These are phyloP conservation scores for Petrocephalus microphthalmus DNA, from an alignment of 2,113 vertebrate genomes.

Conservation along the genomic window DNA sequence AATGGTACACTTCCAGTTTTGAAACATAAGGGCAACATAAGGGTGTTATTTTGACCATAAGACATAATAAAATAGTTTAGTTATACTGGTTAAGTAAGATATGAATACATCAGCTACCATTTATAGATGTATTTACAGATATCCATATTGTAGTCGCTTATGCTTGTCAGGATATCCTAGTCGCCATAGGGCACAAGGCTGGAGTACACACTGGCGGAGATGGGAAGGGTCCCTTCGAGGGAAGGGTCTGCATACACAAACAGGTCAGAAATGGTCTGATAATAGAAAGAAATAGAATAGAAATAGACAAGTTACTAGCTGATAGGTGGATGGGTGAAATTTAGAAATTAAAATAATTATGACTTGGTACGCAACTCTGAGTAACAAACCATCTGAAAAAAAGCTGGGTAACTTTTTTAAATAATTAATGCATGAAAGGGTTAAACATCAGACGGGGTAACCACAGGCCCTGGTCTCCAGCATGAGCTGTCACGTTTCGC, in stretches of 20 bases:
- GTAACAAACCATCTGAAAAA: neutral
- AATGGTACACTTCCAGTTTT: neutral
- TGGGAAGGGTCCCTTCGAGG: no score
- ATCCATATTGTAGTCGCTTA: neutral
- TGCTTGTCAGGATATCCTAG: neutral
- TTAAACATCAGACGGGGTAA: neutral
- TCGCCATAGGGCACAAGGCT: no score
- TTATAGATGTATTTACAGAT: neutral
- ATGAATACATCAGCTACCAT: neutral
- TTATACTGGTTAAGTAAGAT: neutral
- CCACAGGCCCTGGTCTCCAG: neutral
- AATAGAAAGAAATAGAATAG: no score
- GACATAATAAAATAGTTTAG: neutral
- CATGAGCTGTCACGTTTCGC: neutral
- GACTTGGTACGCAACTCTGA: no score
- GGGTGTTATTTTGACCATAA: neutral
- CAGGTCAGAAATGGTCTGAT: no score
- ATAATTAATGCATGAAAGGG: neutral
- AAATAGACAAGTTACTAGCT: neutral
- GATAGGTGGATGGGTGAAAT: neutral
- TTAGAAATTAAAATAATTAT: neutral
- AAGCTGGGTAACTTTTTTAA: neutral
- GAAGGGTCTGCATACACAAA: neutral
- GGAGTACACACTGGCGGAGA: neutral
- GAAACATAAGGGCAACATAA: neutral